A percentile compares a stretch with the other conserved stretches of the same genome.
These are phyloP conservation scores for Lota lota DNA, from an alignment of 2,113 vertebrate genomes.

Conservation along the genomic window DNA sequence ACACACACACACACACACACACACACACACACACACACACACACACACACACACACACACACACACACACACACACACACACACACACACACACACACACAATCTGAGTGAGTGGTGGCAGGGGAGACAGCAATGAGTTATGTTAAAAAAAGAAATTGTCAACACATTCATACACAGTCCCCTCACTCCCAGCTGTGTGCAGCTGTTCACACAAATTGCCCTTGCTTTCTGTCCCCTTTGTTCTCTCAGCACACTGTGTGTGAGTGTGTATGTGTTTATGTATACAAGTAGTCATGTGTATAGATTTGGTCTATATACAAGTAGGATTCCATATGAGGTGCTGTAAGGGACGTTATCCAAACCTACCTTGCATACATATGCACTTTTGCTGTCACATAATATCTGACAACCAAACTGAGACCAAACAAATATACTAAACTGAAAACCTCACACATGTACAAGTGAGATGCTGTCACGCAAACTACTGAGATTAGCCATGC, in stretches of 20 bases:
- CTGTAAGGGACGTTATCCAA: too few species aligned
- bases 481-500: too few species aligned
- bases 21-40: background rate
- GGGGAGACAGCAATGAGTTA: background rate
- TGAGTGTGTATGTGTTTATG: background rate
- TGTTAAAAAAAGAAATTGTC: background rate
- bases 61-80: too few species aligned
- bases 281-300: background rate
- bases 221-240: conserved; percentile 42
- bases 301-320: too few species aligned
- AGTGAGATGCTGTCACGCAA: too few species aligned
- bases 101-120: background rate
- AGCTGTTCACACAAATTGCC: conserved; percentile 62
- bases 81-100: too few species aligned
- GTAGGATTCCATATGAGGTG: too few species aligned
- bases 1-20: conserved; percentile 9
- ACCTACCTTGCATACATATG: too few species aligned
- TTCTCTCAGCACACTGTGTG: background rate
- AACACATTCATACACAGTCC: background rate
- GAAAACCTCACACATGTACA: too few species aligned
- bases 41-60: background rate
- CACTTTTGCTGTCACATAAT: too few species aligned
- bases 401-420: too few species aligned
- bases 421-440: too few species aligned
- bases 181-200: conserved; percentile 22